Conservation (phyloP, 1,140 invertebrate species). For the fruit fly (Drosophila melanogaster) region DNA sequence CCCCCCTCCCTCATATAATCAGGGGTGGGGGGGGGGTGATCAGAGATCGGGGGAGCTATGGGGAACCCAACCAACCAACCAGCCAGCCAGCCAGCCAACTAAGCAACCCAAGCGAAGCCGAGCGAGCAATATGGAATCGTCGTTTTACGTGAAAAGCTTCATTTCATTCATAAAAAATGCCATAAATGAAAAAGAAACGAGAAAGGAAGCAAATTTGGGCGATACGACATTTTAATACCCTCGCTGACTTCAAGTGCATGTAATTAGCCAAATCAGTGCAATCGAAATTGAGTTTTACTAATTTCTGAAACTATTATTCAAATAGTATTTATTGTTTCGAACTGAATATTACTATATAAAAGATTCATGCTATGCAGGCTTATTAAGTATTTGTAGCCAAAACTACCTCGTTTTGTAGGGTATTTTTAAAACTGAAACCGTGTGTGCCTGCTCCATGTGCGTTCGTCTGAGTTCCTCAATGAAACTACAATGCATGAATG, state of each 20-base stretch:
- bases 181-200: slow-evolving; percentile 50
- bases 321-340: too few species aligned
- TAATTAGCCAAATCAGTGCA: too few species aligned
- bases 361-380: too few species aligned
- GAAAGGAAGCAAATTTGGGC: neutral
- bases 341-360: too few species aligned
- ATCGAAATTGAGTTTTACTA: too few species aligned
- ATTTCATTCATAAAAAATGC: slow-evolving; percentile 74
- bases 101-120: slow-evolving; percentile 28
- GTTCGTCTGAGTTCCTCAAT: slow-evolving; percentile 58
- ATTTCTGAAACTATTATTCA: too few species aligned
- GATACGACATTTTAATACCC: slow-evolving; percentile 4
- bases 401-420: neutral
- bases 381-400: too few species aligned
- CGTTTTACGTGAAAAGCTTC: slow-evolving; percentile 77
- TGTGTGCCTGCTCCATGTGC: slow-evolving; percentile 1
- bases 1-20: neutral
- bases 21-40: neutral
- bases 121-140: slow-evolving; percentile 49
- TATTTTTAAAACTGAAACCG: slow-evolving; percentile 4
- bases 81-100: neutral
- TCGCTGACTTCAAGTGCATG: neutral
- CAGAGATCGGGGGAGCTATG: neutral
- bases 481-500: slow-evolving; percentile 77
- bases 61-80: slow-evolving; percentile 14